Conservation (phyloP, 1,140 invertebrate genomes). For the Drosophila punjabiensis region DNA sequence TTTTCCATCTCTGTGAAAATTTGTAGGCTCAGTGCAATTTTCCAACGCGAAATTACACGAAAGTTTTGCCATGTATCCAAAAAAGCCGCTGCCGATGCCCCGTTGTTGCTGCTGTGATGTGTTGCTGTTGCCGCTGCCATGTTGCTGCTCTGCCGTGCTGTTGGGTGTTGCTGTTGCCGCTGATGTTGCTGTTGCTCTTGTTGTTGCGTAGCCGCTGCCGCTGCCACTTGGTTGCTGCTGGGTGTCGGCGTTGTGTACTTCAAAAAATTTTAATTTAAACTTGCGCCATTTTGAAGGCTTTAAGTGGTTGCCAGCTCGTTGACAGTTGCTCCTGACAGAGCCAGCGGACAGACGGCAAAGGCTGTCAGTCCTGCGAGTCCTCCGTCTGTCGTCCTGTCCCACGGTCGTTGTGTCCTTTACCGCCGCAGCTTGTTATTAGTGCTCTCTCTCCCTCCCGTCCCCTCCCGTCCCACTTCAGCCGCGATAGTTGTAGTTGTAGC, state of each 20-base stretch:
- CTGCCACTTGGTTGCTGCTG: conserved; percentile 50
- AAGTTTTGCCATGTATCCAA: conserved; percentile 75
- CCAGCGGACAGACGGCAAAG: conserved; percentile 52
- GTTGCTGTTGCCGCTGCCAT: conserved; percentile 26
- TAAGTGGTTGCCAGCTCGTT: conserved; percentile 84
- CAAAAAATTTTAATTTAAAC: conserved; percentile 84
- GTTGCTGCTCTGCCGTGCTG: conserved; percentile 15
- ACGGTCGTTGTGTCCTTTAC: conserved; percentile 44
- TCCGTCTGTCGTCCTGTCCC: conserved; percentile 23
- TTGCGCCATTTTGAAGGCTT: conserved; percentile 84
- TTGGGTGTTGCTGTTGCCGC: conserved; percentile 17
- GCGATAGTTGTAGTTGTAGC: conserved; percentile 40
- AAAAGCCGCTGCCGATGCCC: conserved; percentile 58
- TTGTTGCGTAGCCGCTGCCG: conserved; percentile 24
- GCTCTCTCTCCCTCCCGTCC: conserved; percentile 19
- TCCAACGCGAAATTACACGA: conserved; percentile 71
- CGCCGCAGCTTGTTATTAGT: conserved; percentile 74
- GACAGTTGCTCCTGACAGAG: conserved; percentile 78
- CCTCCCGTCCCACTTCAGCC: neutral
- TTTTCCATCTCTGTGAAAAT: no score
- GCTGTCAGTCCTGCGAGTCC: conserved; percentile 35
- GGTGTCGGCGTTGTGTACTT: conserved; percentile 72
- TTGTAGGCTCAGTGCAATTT: conserved; percentile 8
- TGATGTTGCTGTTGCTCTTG: conserved; percentile 14
- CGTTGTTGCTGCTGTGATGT: conserved; percentile 35